Evolutionary conservation across 2,113 vertebrate species (phyloP).

Genomic region (Proterorhinus semilunaris): DNA sequence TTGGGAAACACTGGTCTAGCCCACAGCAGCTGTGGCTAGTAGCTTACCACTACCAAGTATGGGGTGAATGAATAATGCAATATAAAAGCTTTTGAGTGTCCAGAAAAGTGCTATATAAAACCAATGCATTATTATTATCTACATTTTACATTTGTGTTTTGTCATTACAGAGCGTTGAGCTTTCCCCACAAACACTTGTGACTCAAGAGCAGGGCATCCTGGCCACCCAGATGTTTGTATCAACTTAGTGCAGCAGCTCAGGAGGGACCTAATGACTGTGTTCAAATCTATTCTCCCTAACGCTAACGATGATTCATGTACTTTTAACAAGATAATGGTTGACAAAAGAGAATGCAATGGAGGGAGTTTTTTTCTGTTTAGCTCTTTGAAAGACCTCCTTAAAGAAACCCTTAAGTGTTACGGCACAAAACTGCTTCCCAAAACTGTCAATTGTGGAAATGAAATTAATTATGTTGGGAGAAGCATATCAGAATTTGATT

Average conservation of each 20-base stretch:
- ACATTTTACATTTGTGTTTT: background rate
- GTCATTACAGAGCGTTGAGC: background rate
- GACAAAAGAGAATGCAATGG: background rate
- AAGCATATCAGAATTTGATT: constrained; percentile 28
- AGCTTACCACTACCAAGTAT: too few relatives aligned
- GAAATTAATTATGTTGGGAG: constrained; percentile 30
- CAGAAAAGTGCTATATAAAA: too few relatives aligned
- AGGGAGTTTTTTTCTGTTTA: constrained; percentile 25
- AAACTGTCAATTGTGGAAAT: background rate
- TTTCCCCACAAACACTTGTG: background rate
- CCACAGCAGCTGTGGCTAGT: too few relatives aligned
- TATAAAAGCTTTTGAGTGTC: too few relatives aligned
- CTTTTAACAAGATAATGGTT: constrained; percentile 4
- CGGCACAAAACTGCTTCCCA: constrained; percentile 10
- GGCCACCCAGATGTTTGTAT: constrained; percentile 12
- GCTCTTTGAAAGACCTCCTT: constrained; percentile 24
- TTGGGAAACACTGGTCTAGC: too few relatives aligned
- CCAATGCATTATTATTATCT: background rate
- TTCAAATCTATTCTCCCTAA: constrained; percentile 12
- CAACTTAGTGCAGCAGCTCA: background rate
- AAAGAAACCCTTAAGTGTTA: constrained; percentile 10
- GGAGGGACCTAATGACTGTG: constrained; percentile 12
- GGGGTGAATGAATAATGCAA: too few relatives aligned
- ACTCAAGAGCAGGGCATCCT: constrained; percentile 4
- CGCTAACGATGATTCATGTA: background rate